Evolutionary conservation across 2,113 vertebrate genomes (phyloP).

Genomic region (Pogona vitticeps): DNA sequence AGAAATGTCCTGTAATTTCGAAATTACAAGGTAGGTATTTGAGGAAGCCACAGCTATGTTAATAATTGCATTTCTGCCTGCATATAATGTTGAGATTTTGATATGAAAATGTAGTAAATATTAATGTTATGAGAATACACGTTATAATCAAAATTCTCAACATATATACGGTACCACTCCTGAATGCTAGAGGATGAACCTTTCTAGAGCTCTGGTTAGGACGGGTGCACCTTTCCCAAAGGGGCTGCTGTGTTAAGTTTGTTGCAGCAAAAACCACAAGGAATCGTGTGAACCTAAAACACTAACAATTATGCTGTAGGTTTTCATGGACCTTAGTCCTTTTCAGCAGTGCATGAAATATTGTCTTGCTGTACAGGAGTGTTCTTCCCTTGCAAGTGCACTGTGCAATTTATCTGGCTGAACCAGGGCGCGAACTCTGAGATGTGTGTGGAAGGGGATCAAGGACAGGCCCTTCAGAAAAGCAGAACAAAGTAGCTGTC

Average conservation of each 20-base stretch:
- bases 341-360: not conserved
- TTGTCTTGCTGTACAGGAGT: not conserved
- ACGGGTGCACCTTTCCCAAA: not conserved
- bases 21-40: not conserved
- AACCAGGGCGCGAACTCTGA: too few relatives aligned
- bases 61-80: not conserved
- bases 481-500: too few relatives aligned
- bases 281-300: not conserved
- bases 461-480: too few relatives aligned
- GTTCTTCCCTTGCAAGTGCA: too few relatives aligned
- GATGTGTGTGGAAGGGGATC: too few relatives aligned
- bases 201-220: not conserved
- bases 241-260: not conserved
- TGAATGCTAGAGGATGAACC: not conserved
- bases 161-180: not conserved
- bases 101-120: too few relatives aligned
- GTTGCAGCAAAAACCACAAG: not conserved
- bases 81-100: too few relatives aligned
- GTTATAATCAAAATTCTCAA: too few relatives aligned
- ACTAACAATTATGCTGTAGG: not conserved
- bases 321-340: not conserved
- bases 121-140: too few relatives aligned
- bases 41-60: not conserved
- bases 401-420: too few relatives aligned
- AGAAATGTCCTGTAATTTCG: not conserved